phyloP scores from a whole-genome alignment of 92 coral and sea anemone genomes.

The Paragorgia papillata region DNA sequence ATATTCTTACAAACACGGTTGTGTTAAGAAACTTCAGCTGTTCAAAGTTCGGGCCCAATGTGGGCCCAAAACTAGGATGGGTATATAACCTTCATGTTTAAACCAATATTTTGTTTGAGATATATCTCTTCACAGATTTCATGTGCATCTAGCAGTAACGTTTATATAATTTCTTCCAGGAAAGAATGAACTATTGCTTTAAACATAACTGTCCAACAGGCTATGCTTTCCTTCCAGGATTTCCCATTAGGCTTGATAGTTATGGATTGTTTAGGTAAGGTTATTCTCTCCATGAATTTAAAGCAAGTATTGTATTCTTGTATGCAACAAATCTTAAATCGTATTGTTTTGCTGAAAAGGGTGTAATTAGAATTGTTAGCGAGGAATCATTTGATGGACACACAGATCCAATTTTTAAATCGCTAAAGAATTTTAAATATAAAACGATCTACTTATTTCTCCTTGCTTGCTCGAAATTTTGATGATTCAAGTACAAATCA shows the following conservation, averaged over 20 bases:
- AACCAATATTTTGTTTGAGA: not conserved
- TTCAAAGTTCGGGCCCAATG: constrained; percentile 11
- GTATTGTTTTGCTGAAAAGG: no score
- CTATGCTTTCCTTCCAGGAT: not conserved
- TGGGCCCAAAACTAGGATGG: not conserved
- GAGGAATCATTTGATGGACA: no score
- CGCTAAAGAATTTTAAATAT: no score
- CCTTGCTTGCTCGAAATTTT: no score
- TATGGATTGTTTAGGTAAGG: constrained; percentile 16
- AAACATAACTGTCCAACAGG: constrained; percentile 6
- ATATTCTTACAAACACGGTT: not conserved
- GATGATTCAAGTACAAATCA: no score
- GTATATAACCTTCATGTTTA: not conserved
- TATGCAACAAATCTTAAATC: no score
- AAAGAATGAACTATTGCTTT: constrained; percentile 12
- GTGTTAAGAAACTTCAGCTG: constrained; percentile 7
- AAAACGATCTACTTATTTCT: no score
- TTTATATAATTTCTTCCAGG: not conserved
- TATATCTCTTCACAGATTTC: not conserved
- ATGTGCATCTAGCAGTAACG: not conserved
- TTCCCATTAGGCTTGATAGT: constrained; percentile 1
- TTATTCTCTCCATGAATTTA: not conserved
- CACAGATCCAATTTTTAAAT: no score
- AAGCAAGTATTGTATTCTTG: not conserved
- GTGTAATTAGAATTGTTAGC: no score